phyloP scores from a whole-genome alignment of 2,797 vertebrate genomes.

The Tachyglossus aculeatus region DNA sequence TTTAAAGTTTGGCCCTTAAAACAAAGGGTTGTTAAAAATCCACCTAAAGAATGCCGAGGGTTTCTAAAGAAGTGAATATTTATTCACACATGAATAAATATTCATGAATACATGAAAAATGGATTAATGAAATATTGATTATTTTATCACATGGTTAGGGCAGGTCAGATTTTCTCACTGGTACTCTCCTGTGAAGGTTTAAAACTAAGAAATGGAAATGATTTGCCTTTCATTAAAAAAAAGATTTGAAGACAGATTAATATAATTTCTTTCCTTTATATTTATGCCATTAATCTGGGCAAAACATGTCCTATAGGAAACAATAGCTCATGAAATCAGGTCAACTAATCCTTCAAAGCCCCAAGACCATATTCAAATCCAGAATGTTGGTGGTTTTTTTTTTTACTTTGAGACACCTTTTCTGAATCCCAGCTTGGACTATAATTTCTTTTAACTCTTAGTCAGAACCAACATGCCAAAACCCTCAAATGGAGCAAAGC shows the following conservation, averaged over 20 bases:
- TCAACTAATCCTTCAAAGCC: constrained; percentile 40
- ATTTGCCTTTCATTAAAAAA: constrained; percentile 16
- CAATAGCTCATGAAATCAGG: constrained; percentile 31
- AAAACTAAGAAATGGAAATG: neutral
- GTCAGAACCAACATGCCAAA: constrained; percentile 37
- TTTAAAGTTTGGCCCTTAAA: no score
- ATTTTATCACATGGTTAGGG: constrained; percentile 7
- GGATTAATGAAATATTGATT: no score
- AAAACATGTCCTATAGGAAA: constrained; percentile 38
- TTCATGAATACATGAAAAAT: no score
- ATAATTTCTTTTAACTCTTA: constrained; percentile 51
- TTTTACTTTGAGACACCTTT: constrained; percentile 29
- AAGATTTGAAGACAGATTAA: no score
- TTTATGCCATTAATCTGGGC: constrained; percentile 26
- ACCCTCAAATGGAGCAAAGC: constrained; percentile 33
- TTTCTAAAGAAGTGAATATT: no score
- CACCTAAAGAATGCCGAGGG: no score
- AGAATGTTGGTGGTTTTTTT: constrained; percentile 16
- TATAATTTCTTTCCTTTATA: constrained; percentile 24
- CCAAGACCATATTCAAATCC: constrained; percentile 41
- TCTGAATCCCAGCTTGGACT: constrained; percentile 51
- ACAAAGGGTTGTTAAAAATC: no score
- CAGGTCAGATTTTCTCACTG: constrained; percentile 13
- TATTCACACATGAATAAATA: no score
- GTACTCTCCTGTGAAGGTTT: neutral